These are phyloP conservation scores for Drosophila sordidapex DNA, from an alignment of 2,888 invertebrate genomes.

Conservation along the genomic window DNA sequence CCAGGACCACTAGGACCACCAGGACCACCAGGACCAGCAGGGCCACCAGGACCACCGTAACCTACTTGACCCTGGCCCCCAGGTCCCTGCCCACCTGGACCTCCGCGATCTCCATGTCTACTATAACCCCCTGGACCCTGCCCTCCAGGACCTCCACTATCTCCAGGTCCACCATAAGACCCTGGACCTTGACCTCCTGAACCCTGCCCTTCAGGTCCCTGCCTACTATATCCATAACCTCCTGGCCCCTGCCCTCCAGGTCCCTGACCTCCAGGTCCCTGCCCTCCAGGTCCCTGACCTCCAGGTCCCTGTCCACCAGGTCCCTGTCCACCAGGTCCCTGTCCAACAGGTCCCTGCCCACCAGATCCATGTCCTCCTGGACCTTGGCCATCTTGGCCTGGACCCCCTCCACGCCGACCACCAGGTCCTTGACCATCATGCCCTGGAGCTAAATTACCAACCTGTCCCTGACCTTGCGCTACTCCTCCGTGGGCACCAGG, in stretches of 20 bases:
- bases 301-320: background rate
- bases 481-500: background rate
- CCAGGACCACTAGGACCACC: background rate
- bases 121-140: background rate
- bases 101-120: background rate
- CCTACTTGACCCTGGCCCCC: constrained; percentile 2
- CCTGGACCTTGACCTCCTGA: background rate
- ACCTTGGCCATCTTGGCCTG: background rate
- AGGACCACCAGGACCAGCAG: background rate
- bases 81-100: background rate
- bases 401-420: background rate
- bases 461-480: background rate
- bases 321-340: background rate
- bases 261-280: background rate
- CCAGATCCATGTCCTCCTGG: background rate
- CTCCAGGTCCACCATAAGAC: background rate
- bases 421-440: background rate
- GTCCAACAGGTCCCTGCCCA: background rate
- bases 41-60: background rate
- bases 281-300: background rate
- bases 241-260: background rate
- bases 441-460: background rate
- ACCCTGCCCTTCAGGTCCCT: constrained; percentile 3
- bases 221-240: background rate
- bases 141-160: background rate